Conservation (phyloP, 2,113 vertebrate genomes). For the Cynopterus brachyotis region DNA sequence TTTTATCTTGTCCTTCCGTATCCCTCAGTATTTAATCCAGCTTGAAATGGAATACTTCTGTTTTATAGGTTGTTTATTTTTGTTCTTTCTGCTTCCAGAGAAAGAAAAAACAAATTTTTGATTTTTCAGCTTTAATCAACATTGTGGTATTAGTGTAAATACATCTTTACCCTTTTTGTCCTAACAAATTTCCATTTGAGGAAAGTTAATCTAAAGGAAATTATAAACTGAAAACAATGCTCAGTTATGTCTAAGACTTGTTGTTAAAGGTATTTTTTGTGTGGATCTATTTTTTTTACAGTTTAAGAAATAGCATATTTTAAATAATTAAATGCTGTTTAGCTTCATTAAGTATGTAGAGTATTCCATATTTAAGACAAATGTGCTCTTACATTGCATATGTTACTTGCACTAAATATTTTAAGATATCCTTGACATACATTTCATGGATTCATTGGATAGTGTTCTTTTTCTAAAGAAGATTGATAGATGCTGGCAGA, state of each 20-base stretch:
- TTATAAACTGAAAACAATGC: background rate
- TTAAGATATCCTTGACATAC: constrained; percentile 87
- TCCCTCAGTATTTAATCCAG: background rate
- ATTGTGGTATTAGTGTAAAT: constrained; percentile 17
- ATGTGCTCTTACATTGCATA: background rate
- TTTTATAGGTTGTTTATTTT: constrained; percentile 31
- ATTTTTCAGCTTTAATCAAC: constrained; percentile 44
- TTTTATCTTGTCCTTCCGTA: background rate
- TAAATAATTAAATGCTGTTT: background rate
- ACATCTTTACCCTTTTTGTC: constrained; percentile 8
- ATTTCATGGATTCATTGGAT: constrained; percentile 94
- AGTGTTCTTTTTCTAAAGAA: constrained; percentile 99
- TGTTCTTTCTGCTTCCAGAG: constrained; percentile 13
- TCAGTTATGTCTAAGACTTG: constrained; percentile 9
- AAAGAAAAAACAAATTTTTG: background rate
- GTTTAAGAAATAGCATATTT: constrained; percentile 31
- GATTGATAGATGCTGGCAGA: constrained; percentile 99
- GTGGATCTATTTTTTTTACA: background rate
- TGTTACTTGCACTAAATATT: constrained; percentile 32
- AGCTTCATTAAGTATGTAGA: background rate
- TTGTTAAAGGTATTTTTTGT: constrained; percentile 29
- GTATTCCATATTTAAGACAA: constrained; percentile 44
- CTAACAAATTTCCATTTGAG: constrained; percentile 30
- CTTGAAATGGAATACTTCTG: constrained; percentile 37
- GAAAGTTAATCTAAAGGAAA: constrained; percentile 28